Evolutionary conservation across 2,888 invertebrate species (phyloP).

Genomic region (Smittia sp.): DNA sequence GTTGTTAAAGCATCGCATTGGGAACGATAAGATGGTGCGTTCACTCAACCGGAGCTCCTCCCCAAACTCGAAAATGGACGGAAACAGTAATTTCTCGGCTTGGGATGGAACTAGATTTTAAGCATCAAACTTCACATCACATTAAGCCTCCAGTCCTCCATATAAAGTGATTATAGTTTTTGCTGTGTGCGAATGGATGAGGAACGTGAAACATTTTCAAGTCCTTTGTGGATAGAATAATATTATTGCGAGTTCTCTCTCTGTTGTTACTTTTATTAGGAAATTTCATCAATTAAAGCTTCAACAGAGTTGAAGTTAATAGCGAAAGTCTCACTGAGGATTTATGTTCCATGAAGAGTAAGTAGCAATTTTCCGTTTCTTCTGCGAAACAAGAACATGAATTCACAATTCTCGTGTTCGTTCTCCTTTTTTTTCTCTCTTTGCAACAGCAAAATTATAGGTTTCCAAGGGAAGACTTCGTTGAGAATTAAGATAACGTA

Average conservation of each 20-base stretch:
- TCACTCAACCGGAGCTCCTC: background rate
- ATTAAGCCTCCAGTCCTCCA: constrained; percentile 31
- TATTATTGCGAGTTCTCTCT: constrained; percentile 32
- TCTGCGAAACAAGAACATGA: background rate
- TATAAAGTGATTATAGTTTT: constrained; percentile 41
- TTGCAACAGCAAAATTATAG: constrained; percentile 14
- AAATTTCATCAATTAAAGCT: constrained; percentile 41
- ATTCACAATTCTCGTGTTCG: background rate
- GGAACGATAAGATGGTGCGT: background rate
- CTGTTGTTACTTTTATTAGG: constrained; percentile 28
- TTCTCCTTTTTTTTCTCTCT: background rate
- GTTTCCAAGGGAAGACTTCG: constrained; percentile 13
- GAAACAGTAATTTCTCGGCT: constrained; percentile 4
- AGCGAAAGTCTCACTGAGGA: constrained; percentile 1
- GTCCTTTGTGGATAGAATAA: constrained; percentile 41
- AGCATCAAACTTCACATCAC: constrained; percentile 38
- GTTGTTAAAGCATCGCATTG: background rate
- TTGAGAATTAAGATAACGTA: constrained; percentile 28
- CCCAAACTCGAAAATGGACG: background rate
- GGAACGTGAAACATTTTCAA: constrained; percentile 35
- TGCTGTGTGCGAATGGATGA: constrained; percentile 3
- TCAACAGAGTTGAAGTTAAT: constrained; percentile 19
- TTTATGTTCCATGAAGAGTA: constrained; percentile 21
- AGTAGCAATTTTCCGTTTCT: constrained; percentile 9
- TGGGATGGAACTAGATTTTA: constrained; percentile 30